A percentile compares a stretch with the other conserved stretches of the same genome.
phyloP scores from a whole-genome alignment of 2,113 vertebrate genomes.

The Microcebus lehilahytsara region DNA sequence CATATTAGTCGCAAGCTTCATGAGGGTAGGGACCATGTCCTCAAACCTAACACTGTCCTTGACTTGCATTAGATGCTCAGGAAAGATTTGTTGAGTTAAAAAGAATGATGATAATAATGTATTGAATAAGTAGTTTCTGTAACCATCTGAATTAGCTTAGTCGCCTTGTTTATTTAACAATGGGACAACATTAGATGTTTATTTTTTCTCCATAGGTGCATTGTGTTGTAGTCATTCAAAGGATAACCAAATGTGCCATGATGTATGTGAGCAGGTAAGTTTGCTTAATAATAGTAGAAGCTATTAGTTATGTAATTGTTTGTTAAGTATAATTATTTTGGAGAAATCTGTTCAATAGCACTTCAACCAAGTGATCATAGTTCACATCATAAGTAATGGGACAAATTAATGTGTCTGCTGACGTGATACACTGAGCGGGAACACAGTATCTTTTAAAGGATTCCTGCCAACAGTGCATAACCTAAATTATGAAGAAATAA shows the following conservation, averaged over 20 bases:
- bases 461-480: background rate
- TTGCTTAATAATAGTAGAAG: background rate
- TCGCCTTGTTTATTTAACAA: conserved; percentile 40
- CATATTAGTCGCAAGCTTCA: background rate
- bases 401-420: background rate
- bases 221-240: conserved; percentile 94
- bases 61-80: background rate
- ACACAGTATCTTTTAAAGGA: background rate
- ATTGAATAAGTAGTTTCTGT: background rate
- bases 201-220: conserved; percentile 85
- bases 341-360: background rate
- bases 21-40: background rate
- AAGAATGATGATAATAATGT: background rate
- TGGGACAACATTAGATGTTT: background rate
- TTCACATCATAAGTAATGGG: background rate
- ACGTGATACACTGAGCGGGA: background rate
- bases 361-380: background rate
- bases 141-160: background rate
- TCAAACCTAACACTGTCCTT: background rate
- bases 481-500: background rate
- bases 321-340: conserved; percentile 1
- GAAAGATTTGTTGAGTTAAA: conserved; percentile 43
- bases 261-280: conserved; percentile 96
- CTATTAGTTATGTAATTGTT: background rate
- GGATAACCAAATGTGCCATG: conserved; percentile 91